Base-by-base conservation (phyloP, 1,140 invertebrate species). In the Lerema accius region DNA sequence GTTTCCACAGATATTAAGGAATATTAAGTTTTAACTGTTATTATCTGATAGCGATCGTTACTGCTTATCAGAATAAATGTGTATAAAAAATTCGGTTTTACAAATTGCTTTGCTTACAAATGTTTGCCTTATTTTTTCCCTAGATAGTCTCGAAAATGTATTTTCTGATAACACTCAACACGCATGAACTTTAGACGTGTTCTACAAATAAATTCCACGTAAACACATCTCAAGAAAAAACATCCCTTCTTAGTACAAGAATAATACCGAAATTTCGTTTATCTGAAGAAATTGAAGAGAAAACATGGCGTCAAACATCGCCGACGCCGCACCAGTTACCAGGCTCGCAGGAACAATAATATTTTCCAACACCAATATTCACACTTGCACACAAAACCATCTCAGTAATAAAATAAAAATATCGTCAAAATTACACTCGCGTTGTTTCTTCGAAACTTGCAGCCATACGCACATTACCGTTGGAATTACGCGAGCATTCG, bases 381-480 rank as follows among this genome's bases (percentile, higher is more conserved):
- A 55, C 62, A 63, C 37, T 50, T 65, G 63, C 61, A 66, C 45
- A 53, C 43, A 51, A 49, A 49, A 53, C 28, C 37, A 48, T 50
- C 42, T 9, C 32, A 46, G 9, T 46, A 16, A 45, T 49, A 42
- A 62, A 48, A 48, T 32, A 63, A 63, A 63, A 48, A 63, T 63
- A 63, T 45, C 61, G 65, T 70, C 67, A 68, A 73, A 70, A 76
- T 71, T 69, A 67, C 60, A 65, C 63, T 17, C 0, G 46, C 19
- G 14, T 49, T 46, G 45, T 26, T 46, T n/a, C 19, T 26, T 13
- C 4, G 4, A 46, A 17, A 23, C 45, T 46, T 11, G 0, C 45
- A 46, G 23, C 19, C 23, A 35, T 9, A 9, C 2, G 1, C 1
- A 46, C 16, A 46, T 46, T 26, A 23, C 5, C 19, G 19, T 5